Conservation (phyloP, 2,888 invertebrate genomes). For the Andrena camellia region DNA sequence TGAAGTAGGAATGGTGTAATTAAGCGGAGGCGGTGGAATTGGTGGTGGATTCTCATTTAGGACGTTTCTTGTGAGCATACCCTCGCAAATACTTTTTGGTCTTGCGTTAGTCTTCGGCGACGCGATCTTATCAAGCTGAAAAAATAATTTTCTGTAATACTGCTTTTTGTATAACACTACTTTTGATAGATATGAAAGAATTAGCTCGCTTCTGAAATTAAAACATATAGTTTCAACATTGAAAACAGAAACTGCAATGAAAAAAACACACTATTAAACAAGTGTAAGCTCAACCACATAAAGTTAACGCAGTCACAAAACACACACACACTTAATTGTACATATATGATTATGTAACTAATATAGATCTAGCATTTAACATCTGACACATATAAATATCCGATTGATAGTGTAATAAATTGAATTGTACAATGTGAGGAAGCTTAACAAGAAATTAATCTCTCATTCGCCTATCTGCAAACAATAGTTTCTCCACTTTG, state of each 20-base stretch:
- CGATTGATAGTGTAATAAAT: neutral
- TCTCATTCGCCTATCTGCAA: constrained; percentile 7
- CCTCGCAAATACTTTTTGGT: constrained; percentile 83
- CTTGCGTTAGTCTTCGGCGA: constrained; percentile 78
- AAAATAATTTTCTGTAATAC: constrained; percentile 49
- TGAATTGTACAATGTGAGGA: neutral
- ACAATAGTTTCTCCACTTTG: neutral
- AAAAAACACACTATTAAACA: constrained; percentile 1
- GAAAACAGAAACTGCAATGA: constrained; percentile 37
- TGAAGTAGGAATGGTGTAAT: constrained; percentile 85
- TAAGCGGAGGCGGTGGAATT: constrained; percentile 88
- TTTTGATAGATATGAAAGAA: neutral
- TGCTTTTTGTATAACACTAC: constrained; percentile 6
- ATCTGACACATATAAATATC: constrained; percentile 13
- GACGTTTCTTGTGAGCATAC: constrained; percentile 80
- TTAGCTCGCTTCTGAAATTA: constrained; percentile 12
- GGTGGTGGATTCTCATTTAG: constrained; percentile 88
- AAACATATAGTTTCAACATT: constrained; percentile 20
- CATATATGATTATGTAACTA: neutral
- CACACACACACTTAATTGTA: constrained; percentile 14
- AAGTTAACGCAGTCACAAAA: constrained; percentile 26
- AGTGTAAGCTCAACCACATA: constrained; percentile 6
- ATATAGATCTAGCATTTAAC: neutral
- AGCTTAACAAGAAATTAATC: constrained; percentile 12
- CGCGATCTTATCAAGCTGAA: constrained; percentile 81